Percentiles rank a stretch among this genome's conserved stretches.
These are phyloP conservation scores for Lasioglossum leucozonium DNA, from an alignment of 2,888 invertebrate species.

Conservation along the genomic window DNA sequence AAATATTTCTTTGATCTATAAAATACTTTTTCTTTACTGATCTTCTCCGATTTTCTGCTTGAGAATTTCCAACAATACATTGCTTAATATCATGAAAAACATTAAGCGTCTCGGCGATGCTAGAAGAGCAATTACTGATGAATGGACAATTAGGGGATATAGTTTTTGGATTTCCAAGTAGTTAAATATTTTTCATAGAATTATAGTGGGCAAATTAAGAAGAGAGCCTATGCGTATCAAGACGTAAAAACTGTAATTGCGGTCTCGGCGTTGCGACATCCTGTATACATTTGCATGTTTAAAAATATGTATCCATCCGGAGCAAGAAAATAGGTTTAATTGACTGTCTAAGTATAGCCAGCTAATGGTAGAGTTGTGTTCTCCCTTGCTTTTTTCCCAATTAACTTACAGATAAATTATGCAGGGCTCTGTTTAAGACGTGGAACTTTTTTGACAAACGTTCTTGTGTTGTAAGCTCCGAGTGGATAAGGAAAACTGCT, in stretches of 20 bases:
- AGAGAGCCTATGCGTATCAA: background rate
- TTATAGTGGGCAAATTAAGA: background rate
- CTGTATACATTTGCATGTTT: background rate
- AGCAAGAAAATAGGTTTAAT: background rate
- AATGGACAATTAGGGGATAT: background rate
- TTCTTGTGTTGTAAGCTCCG: background rate
- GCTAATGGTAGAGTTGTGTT: background rate
- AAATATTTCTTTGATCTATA: background rate
- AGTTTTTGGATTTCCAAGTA: background rate
- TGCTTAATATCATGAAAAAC: background rate
- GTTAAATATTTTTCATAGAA: background rate
- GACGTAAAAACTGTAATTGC: background rate
- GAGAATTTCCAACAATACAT: background rate
- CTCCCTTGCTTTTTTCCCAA: background rate
- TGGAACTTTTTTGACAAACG: background rate
- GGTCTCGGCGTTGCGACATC: background rate
- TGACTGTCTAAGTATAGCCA: background rate
- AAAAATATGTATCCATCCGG: background rate
- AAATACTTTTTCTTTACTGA: background rate
- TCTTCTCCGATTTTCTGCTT: background rate
- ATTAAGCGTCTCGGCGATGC: background rate
- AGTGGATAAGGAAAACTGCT: too few relatives aligned
- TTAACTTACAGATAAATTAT: background rate
- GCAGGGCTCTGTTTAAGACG: background rate
- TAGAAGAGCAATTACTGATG: too few relatives aligned